A percentile compares a stretch with the other conserved stretches of the same genome.
Conservation (phyloP, 2,888 invertebrate species). For the Clanis bilineata region DNA sequence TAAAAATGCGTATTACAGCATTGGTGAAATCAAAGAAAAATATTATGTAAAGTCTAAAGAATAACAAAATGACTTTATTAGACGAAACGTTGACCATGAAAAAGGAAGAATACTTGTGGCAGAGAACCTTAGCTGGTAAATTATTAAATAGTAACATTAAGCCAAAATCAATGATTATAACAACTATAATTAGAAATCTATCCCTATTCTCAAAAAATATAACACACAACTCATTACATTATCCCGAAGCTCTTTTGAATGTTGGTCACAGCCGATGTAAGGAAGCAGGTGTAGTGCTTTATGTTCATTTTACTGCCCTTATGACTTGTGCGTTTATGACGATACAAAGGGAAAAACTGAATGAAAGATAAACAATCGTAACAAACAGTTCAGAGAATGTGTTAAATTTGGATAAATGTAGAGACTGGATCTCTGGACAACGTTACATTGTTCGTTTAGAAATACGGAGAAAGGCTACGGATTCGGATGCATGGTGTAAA, state of each 20-base stretch:
- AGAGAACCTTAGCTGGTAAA: too few relatives aligned
- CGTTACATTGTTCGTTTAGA: not conserved
- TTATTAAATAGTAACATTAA: too few relatives aligned
- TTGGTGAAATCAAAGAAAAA: too few relatives aligned
- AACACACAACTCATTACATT: not conserved
- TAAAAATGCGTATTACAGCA: too few relatives aligned
- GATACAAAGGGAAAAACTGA: constrained; percentile 9
- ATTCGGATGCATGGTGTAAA: not conserved
- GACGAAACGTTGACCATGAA: too few relatives aligned
- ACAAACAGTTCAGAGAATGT: constrained; percentile 8
- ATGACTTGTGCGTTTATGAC: constrained; percentile 10
- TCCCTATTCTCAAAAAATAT: not conserved
- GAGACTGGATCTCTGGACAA: not conserved
- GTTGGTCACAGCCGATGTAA: not conserved
- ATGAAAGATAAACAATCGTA: constrained; percentile 3
- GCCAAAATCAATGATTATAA: not conserved
- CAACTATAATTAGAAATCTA: not conserved
- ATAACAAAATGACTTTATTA: too few relatives aligned
- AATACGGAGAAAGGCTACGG: not conserved
- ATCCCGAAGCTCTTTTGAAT: not conserved
- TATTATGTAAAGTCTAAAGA: too few relatives aligned
- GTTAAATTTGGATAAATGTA: constrained; percentile 5
- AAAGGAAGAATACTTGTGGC: too few relatives aligned
- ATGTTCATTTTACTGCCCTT: not conserved
- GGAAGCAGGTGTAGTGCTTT: constrained; percentile 9